phyloP scores from a whole-genome alignment of 2,113 vertebrate genomes.

The Coracopsis vasa region DNA sequence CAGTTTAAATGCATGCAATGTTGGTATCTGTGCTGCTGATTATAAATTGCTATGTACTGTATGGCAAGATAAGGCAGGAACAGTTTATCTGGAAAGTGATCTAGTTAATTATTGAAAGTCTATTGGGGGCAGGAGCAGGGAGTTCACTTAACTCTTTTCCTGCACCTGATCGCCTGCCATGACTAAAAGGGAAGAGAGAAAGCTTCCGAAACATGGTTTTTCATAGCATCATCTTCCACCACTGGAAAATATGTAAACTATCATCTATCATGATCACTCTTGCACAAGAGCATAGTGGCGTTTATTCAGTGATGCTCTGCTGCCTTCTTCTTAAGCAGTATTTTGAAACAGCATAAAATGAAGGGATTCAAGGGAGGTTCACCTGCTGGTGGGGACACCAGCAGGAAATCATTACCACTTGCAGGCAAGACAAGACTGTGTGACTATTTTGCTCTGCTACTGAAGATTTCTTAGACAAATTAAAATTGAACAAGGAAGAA shows the following conservation, averaged over 20 bases:
- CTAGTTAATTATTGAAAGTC: slow-evolving; percentile 63
- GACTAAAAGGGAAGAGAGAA: neutral
- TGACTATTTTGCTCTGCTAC: neutral
- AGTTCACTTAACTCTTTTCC: neutral
- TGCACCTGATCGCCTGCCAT: neutral
- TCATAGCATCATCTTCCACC: neutral
- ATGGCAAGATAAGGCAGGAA: slow-evolving; percentile 64
- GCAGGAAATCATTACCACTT: neutral
- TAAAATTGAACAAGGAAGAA: neutral
- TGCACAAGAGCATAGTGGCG: fast-evolving
- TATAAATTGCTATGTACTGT: slow-evolving; percentile 9
- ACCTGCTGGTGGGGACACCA: neutral
- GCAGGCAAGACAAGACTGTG: neutral
- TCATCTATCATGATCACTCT: neutral
- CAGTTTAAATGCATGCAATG: slow-evolving; percentile 55
- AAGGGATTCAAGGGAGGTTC: neutral
- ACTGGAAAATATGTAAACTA: neutral
- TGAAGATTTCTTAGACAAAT: neutral
- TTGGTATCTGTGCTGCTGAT: neutral
- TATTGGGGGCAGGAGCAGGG: neutral
- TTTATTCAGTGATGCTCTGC: neutral
- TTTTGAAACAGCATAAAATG: neutral
- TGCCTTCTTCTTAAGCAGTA: neutral
- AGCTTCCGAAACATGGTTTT: neutral
- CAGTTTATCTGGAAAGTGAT: slow-evolving; percentile 49